These are phyloP conservation scores for Teleogryllus oceanicus DNA, from an alignment of 2,888 invertebrate genomes.

Conservation along the genomic window DNA sequence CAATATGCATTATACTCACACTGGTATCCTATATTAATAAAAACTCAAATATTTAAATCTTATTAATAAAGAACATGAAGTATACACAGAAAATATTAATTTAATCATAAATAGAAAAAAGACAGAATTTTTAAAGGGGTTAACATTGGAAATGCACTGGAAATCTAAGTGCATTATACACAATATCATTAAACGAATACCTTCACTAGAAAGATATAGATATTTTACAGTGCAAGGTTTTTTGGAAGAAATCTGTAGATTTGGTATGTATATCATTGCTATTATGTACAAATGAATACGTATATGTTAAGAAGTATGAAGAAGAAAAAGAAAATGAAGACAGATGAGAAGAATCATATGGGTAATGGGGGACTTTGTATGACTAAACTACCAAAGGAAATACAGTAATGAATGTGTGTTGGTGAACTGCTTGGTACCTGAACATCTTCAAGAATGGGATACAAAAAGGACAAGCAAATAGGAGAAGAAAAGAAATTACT, in stretches of 20 bases:
- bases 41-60: constrained; percentile 22
- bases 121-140: constrained; percentile 25
- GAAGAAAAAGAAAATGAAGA: constrained; percentile 6
- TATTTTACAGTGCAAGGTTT: not conserved
- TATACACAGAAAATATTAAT: constrained; percentile 26
- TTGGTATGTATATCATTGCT: not conserved
- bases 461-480: constrained; percentile 1
- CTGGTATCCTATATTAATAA: constrained; percentile 19
- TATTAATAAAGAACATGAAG: constrained; percentile 24
- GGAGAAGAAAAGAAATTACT: not conserved
- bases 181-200: constrained; percentile 23
- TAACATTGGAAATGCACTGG: constrained; percentile 38
- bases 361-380: not conserved
- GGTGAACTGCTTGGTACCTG: not conserved
- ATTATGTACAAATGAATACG: constrained; percentile 6
- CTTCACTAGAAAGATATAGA: constrained; percentile 9
- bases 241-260: constrained; percentile 1
- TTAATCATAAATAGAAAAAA: constrained; percentile 23
- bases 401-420: not conserved
- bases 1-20: constrained; percentile 21
- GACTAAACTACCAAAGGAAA: not conserved
- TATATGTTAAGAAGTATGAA: not conserved
- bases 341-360: not conserved
- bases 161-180: constrained; percentile 34
- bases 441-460: not conserved